Percentiles rank a stretch among this genome's conserved stretches.
These are phyloP conservation scores for Strongylocentrotus purpuratus DNA, from an alignment of 35 echinoderm and acorn worm species.

Conservation along the genomic window DNA sequence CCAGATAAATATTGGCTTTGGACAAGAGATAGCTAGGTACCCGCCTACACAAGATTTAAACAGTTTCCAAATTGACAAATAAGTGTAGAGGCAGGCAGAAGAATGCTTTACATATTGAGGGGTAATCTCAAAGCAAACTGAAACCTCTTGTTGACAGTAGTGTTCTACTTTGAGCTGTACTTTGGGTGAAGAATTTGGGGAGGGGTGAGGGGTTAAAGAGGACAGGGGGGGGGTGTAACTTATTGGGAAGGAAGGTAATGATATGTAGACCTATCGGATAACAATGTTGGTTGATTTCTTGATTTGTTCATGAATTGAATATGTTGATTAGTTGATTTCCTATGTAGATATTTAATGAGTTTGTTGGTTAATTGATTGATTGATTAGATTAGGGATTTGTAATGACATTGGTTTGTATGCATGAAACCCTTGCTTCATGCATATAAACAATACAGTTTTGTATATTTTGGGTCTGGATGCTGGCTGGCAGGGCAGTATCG, in stretches of 20 bases:
- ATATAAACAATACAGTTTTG: too few species aligned
- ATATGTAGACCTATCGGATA: not conserved
- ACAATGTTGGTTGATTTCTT: not conserved
- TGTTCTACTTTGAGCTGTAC: not conserved
- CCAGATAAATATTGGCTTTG: slow-evolving; percentile 11
- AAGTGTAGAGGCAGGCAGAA: not conserved
- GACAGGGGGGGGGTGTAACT: not conserved
- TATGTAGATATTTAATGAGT: too few species aligned
- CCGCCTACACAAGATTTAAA: not conserved
- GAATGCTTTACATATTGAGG: not conserved
- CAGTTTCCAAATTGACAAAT: slow-evolving; percentile 40
- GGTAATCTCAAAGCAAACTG: not conserved
- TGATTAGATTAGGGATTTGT: too few species aligned
- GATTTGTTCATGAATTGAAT: not conserved
- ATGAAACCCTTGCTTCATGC: too few species aligned
- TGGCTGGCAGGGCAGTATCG: too few species aligned
- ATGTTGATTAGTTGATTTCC: too few species aligned
- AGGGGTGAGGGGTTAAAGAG: not conserved
- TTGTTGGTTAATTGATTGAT: too few species aligned
- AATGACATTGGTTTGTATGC: too few species aligned
- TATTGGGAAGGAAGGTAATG: not conserved
- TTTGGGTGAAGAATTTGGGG: not conserved
- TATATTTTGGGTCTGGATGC: too few species aligned
- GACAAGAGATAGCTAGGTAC: not conserved
- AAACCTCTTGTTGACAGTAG: not conserved